Evolutionary conservation across 2,888 invertebrate genomes (phyloP).

Genomic region (Chesias legatella): DNA sequence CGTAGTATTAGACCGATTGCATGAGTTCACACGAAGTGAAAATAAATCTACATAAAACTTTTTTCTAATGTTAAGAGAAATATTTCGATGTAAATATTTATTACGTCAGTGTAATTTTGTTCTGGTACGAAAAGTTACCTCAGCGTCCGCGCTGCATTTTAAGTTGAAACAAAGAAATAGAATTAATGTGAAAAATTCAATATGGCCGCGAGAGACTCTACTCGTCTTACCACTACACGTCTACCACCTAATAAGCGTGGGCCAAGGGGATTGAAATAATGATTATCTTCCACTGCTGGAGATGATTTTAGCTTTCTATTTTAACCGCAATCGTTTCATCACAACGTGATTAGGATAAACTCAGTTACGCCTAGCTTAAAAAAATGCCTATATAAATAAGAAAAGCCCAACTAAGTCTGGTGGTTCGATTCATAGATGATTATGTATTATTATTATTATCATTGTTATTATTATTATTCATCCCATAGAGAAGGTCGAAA

Average conservation of each 20-base stretch:
- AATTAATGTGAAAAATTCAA: slow-evolving; percentile 50
- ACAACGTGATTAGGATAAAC: no score
- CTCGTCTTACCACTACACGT: slow-evolving; percentile 49
- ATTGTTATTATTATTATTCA: no score
- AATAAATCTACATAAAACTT: no score
- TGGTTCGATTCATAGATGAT: no score
- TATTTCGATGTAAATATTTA: background rate
- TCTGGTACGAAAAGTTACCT: slow-evolving; percentile 18
- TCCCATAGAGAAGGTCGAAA: no score
- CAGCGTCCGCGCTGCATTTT: slow-evolving; percentile 21
- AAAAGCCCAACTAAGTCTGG: no score
- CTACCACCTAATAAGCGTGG: slow-evolving; percentile 53
- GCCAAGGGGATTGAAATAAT: slow-evolving; percentile 3
- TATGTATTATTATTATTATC: no score
- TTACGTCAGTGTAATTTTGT: slow-evolving; percentile 8
- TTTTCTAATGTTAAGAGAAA: background rate
- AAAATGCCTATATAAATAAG: no score
- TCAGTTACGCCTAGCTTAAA: no score
- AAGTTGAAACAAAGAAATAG: slow-evolving; percentile 34
- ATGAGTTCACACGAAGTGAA: no score
- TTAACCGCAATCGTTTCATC: no score
- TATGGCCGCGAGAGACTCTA: slow-evolving; percentile 47
- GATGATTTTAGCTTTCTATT: slow-evolving; percentile 7
- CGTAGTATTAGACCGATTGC: no score
- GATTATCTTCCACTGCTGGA: background rate